A percentile compares a stretch with the other conserved stretches of the same genome.
These are phyloP conservation scores for Ophiodon elongatus DNA, from an alignment of 2,113 vertebrate species.

Conservation along the genomic window DNA sequence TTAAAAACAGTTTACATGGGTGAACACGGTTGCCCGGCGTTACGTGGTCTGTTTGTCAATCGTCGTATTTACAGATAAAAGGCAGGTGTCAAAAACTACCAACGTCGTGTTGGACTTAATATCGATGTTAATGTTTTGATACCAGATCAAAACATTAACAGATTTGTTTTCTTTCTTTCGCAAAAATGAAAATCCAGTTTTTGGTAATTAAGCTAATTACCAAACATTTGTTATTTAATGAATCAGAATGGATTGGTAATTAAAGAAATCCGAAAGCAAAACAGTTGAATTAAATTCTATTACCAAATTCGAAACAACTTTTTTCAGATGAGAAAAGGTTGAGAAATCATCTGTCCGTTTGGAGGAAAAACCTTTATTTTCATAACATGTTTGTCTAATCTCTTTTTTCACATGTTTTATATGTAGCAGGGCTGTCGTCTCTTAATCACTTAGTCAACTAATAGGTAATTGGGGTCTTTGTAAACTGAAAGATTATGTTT, in stretches of 20 bases:
- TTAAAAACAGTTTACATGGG: neutral
- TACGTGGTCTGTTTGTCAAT: neutral
- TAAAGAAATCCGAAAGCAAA: neutral
- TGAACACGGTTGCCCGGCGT: neutral
- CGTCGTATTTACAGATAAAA: neutral
- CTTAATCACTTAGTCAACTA: conserved; percentile 6
- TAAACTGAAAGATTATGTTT: neutral
- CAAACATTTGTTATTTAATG: neutral
- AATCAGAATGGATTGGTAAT: neutral
- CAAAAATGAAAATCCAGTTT: neutral
- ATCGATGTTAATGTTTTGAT: neutral
- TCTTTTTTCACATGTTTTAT: neutral
- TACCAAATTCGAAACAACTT: neutral
- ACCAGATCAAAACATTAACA: neutral
- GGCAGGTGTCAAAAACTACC: conserved; percentile 7
- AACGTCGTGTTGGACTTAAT: neutral
- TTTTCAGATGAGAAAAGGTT: neutral
- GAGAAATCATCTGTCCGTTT: neutral
- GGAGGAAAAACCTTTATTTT: neutral
- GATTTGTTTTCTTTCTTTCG: neutral
- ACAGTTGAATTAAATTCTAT: neutral
- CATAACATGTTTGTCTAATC: neutral
- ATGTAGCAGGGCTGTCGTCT: neutral
- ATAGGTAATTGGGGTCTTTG: neutral
- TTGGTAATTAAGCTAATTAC: neutral